Evolutionary conservation across 37 sponge, comb jelly and placozoan genomes (phyloP).

Genomic region (Ephydatia muelleri): DNA sequence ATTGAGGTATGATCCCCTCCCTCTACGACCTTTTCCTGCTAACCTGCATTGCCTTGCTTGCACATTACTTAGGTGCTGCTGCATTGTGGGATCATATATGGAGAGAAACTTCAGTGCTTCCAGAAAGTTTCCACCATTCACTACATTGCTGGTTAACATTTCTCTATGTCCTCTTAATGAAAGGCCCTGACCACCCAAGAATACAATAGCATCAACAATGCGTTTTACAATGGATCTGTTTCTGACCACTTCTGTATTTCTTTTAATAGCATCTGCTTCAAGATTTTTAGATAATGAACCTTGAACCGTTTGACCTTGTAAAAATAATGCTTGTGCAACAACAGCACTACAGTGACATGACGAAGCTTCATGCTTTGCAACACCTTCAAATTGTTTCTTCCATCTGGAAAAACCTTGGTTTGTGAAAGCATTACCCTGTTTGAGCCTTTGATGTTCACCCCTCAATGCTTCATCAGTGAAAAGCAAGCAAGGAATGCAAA

Average conservation of each 20-base stretch:
- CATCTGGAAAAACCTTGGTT: not conserved
- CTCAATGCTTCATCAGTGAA: not conserved
- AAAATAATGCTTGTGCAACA: not conserved
- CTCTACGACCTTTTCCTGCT: too few relatives aligned
- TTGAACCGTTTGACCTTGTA: not conserved
- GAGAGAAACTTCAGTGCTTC: not conserved
- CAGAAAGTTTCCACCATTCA: conserved; percentile 24
- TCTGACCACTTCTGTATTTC: not conserved
- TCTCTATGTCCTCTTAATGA: not conserved
- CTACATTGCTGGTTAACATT: conserved; percentile 7
- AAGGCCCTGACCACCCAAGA: not conserved
- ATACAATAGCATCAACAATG: not conserved
- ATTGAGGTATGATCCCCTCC: too few relatives aligned
- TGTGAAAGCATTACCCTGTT: not conserved
- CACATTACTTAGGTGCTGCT: not conserved
- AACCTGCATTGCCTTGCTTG: too few relatives aligned
- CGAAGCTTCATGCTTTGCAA: not conserved
- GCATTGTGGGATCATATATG: not conserved
- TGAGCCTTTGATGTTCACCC: not conserved
- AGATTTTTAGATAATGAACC: not conserved
- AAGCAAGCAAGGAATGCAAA: not conserved
- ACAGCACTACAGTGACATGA: not conserved
- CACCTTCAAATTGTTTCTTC: not conserved
- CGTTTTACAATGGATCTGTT: not conserved
- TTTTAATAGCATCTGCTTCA: not conserved